Conservation (phyloP, 2,797 vertebrate species). For the Nyctalus aviator region DNA sequence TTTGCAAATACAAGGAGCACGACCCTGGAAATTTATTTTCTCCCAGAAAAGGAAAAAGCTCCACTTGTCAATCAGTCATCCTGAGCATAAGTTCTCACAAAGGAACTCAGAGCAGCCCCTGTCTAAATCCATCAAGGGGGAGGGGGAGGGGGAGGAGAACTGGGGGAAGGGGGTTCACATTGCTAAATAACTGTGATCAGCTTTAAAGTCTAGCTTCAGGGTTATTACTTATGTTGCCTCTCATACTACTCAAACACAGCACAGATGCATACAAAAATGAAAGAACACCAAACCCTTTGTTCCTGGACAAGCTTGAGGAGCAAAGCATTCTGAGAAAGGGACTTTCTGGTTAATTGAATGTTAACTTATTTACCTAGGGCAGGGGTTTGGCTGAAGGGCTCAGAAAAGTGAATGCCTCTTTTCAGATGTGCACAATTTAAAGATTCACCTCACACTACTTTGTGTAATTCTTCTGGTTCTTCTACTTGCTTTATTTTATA, state of each 20-base stretch:
- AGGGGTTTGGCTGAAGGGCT: not conserved
- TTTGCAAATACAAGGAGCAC: conserved; percentile 85
- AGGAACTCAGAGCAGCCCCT: conserved; percentile 62
- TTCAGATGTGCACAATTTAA: not conserved
- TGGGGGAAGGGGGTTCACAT: not conserved
- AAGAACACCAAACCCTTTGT: conserved; percentile 49
- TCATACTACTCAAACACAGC: not conserved
- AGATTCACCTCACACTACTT: not conserved
- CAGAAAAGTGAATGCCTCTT: conserved; percentile 26
- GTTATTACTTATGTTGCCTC: conserved; percentile 29
- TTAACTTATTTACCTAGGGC: conserved; percentile 19
- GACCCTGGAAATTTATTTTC: conserved; percentile 81
- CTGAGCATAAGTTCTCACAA: conserved; percentile 76
- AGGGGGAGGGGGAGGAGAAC: not conserved
- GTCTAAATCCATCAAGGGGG: conserved; percentile 71
- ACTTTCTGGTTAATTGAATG: conserved; percentile 59
- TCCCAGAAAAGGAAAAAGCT: conserved; percentile 77
- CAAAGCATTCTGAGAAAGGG: conserved; percentile 29
- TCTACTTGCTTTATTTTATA: conserved; percentile 54
- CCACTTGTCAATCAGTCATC: conserved; percentile 84
- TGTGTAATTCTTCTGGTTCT: not conserved
- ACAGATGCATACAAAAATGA: conserved; percentile 38
- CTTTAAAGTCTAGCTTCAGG: conserved; percentile 66
- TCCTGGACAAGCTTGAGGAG: not conserved
- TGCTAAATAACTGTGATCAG: conserved; percentile 71